phyloP scores from a whole-genome alignment of 2,888 invertebrate genomes.

The Ariolimax columbianus region DNA sequence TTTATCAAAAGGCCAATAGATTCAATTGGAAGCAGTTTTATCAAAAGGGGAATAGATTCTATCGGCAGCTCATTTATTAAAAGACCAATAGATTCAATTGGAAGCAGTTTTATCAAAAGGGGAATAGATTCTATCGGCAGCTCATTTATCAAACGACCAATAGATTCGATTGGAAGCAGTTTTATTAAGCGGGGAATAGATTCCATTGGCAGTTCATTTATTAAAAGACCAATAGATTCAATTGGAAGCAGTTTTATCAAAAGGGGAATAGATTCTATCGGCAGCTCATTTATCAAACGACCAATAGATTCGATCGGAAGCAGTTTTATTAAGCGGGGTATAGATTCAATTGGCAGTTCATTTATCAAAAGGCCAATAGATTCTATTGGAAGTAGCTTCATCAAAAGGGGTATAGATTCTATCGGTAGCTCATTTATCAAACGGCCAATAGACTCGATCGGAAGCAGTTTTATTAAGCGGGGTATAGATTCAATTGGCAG shows the following conservation, averaged over 20 bases:
- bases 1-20: slow-evolving; percentile 40
- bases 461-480: neutral
- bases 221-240: slow-evolving; percentile 21
- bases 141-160: slow-evolving; percentile 28
- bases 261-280: slow-evolving; percentile 18
- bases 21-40: slow-evolving; percentile 39
- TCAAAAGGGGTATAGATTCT: neutral
- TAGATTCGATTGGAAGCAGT: slow-evolving; percentile 39
- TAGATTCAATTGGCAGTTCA: slow-evolving; percentile 32
- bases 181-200: slow-evolving; percentile 36
- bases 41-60: slow-evolving; percentile 14
- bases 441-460: slow-evolving; percentile 5
- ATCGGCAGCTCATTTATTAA: slow-evolving; percentile 25
- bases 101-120: slow-evolving; percentile 33
- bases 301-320: slow-evolving; percentile 31
- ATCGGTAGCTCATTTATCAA: slow-evolving; percentile 28
- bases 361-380: slow-evolving; percentile 24
- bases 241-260: slow-evolving; percentile 33
- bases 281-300: slow-evolving; percentile 31
- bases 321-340: slow-evolving; percentile 17
- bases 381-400: slow-evolving; percentile 9
- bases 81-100: slow-evolving; percentile 31
- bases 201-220: slow-evolving; percentile 21
- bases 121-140: slow-evolving; percentile 33
- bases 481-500: slow-evolving; percentile 19